A percentile compares a stretch with the other conserved stretches of the same genome.
phyloP scores from a whole-genome alignment of 2,888 invertebrate genomes.

The Drosophila mulleri region DNA sequence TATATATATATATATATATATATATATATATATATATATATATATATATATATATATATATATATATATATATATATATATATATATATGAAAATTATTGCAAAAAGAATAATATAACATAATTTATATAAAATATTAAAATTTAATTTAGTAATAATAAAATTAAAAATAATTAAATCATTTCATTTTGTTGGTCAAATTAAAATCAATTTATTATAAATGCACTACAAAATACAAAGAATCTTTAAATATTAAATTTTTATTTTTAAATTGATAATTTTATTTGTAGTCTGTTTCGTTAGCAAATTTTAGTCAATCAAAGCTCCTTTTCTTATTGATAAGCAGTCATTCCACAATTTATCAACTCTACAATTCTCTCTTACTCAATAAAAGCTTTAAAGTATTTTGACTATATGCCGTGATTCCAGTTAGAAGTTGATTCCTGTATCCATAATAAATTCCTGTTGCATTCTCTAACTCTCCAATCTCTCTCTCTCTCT shows the following conservation, averaged over 20 bases:
- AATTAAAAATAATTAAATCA: too few species aligned
- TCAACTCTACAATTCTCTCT: background rate
- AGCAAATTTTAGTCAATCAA: background rate
- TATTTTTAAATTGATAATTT: background rate
- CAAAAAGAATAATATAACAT: too few species aligned
- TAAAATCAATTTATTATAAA: too few species aligned
- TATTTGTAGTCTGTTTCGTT: background rate
- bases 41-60: too few species aligned
- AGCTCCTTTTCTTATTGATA: background rate
- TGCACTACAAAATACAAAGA: too few species aligned
- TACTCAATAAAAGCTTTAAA: background rate
- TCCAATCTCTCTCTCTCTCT: constrained; percentile 1
- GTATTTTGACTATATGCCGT: background rate
- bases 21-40: too few species aligned
- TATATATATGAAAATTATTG: too few species aligned
- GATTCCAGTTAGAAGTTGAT: background rate
- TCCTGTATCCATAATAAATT: background rate
- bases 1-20: too few species aligned
- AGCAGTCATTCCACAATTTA: background rate
- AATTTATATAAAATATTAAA: background rate
- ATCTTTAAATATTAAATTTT: too few species aligned
- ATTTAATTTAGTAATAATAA: too few species aligned
- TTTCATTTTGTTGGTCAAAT: too few species aligned
- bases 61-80: too few species aligned
- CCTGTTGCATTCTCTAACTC: background rate